Base-by-base conservation (phyloP, 2,113 vertebrate genomes). In the Odobenus rosmarus region DNA sequence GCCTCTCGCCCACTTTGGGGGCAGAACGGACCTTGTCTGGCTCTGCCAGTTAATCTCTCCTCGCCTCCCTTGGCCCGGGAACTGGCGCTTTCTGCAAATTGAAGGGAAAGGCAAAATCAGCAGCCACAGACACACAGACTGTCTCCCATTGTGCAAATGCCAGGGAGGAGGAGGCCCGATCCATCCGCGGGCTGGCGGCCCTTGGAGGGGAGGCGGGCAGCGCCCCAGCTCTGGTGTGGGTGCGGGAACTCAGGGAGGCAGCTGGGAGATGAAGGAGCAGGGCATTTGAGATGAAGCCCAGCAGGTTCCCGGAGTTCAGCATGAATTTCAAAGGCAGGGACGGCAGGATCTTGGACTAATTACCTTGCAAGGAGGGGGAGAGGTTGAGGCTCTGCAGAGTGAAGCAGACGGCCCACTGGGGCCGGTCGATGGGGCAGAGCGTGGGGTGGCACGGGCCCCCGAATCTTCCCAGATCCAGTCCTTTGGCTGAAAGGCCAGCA, bases 321-420 rank as follows among this genome's bases (percentile, higher is more conserved):
- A 80, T 88, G 74, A 98, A 95, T 98, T 98, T 98, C 69, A 97
- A 96, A 96, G 82, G 94, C 53, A 86, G 53, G 81, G 90, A 36
- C n/a, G 69, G 90, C 51, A 72, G 76, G 57, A 69, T n/a, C 51
- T 0, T 0, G 26, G 94, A 51, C 62, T 98, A 98, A 98, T 98
- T 94, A 96, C 95, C 90, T 18, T 0, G 1, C 1, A 0, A 13
- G 69, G 42, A 9, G 1, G 13, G 69, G 28, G 51, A 7, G 21
- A 10, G 49, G 19, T 2, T 1, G 2, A 67, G 62, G 62, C 62
- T 67, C 62, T 19, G 36, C 55, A 15, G 12, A 79, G 61, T 2
- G 80, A 19, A 26, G 18, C 39, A 3, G 86, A 21, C 4, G 0
- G 49, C 39, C 42, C 0, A 0, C 26, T 5, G 88, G 90, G 71